These are phyloP conservation scores for Mimas tiliae DNA, from an alignment of 2,888 invertebrate species.

Conservation along the genomic window DNA sequence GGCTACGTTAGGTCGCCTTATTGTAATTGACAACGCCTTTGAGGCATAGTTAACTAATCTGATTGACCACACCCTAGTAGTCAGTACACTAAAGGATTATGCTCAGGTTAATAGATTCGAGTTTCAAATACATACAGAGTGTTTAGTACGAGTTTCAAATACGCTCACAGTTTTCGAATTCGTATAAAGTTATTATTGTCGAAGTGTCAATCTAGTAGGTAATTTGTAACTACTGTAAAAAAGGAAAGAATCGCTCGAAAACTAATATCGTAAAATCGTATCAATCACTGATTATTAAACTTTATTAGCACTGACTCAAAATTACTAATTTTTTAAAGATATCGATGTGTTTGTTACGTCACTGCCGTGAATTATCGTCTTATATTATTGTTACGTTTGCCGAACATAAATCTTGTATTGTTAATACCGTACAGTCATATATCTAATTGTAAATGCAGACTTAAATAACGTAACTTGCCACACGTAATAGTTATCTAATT, in stretches of 20 bases:
- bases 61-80: background rate
- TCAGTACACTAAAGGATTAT: background rate
- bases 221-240: no score
- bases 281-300: no score
- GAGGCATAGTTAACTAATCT: background rate
- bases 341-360: no score
- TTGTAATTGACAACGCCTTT: background rate
- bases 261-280: no score
- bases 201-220: no score
- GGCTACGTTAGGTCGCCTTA: background rate
- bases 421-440: background rate
- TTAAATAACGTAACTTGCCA: background rate
- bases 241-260: no score
- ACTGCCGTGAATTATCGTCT: background rate
- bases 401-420: background rate
- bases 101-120: background rate
- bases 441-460: background rate
- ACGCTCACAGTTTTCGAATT: no score
- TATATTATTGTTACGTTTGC: background rate
- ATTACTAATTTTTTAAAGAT: no score
- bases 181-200: no score
- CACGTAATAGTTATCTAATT: constrained; percentile 9
- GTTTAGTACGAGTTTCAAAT: no score
- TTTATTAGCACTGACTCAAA: no score
- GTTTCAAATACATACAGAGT: background rate